A percentile compares a stretch with the other conserved stretches of the same genome.
Conservation (phyloP, 2,797 vertebrate genomes). For the Halcyon smyrnensis region DNA sequence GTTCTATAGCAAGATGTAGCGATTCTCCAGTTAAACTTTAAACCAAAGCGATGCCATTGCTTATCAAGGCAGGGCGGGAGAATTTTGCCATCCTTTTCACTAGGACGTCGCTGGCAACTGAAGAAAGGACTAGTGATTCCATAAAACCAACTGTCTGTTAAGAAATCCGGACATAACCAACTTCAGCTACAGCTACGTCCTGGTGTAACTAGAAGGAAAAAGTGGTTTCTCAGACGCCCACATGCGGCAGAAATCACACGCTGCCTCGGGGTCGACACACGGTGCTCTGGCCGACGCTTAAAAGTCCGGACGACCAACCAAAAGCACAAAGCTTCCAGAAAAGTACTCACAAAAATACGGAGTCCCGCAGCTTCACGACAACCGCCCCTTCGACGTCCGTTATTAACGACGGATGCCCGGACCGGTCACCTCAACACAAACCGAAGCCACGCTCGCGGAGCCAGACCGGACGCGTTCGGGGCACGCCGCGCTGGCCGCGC, state of each 20-base stretch:
- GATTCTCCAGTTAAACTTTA: background rate
- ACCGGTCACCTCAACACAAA: rapidly evolving
- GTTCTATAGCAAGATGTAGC: rapidly evolving
- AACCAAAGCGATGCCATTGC: background rate
- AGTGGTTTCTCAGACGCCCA: background rate
- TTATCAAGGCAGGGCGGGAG: rapidly evolving
- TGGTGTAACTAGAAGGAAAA: background rate
- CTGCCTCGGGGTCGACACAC: background rate
- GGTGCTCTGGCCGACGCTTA: rapidly evolving
- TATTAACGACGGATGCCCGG: background rate
- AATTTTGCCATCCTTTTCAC: background rate
- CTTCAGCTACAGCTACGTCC: background rate
- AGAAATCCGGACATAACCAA: background rate
- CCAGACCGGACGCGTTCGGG: rapidly evolving
- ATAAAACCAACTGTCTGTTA: background rate
- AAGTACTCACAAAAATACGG: rapidly evolving
- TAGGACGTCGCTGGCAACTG: background rate
- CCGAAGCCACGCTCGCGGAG: rapidly evolving
- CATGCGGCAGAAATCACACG: background rate
- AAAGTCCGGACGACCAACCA: background rate
- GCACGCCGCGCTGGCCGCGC: rapidly evolving
- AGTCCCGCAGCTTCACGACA: rapidly evolving
- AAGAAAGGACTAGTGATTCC: background rate
- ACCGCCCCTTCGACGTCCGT: rapidly evolving
- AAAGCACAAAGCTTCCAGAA: background rate